Base-by-base conservation (phyloP, 2,113 vertebrate species). In the Campylorhamphus procurvoides region DNA sequence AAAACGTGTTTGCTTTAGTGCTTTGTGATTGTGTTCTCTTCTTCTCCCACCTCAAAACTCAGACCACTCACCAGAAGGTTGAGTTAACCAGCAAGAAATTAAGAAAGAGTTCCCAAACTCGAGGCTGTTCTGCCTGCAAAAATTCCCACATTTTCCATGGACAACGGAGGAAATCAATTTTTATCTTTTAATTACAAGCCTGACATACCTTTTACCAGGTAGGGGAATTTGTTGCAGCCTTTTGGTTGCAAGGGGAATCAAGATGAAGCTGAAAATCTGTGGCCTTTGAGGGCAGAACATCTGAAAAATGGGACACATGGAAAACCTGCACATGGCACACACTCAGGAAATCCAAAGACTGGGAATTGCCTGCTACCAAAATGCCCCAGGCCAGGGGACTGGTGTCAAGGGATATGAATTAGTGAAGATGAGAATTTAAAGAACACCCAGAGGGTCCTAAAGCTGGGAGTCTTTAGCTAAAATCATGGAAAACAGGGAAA, bases 81-180 rank as follows among this genome's bases (percentile, higher is more conserved):
- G 7, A 50, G 49, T 50, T 44, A 77, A 31, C n/a, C 9, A 24
- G 18, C 12, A 37, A 53, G 12, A 76, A 59, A 27, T 15, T 50
- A 25, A 27, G 24, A 25, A 50, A 25, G 24, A 50, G 14, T 50
- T 25, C 49, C 49, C 49, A 25, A 50, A 14, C 49, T 50, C 24
- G 7, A 25, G 24, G 49, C 49, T 50, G 24, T 22, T 67, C 42
- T 29, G 18, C n/a, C 20, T 47, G 23, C 7, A 50, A 63, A 44
- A 72, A 59, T 12, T 16, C 53, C 39, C 33, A 1, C 0, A 0
- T 73, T 73, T 76, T 31, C 7, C 25, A 18, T 1, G 9, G n/a
- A 27, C 49, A 50, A 44, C 4, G 20, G 46, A 67, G 9, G 53
- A 12, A 59, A 55, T 23, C 52, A 23, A 42, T 42, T 42, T 42